Conservation (phyloP, 2,888 invertebrate species). For the Bibio marci region DNA sequence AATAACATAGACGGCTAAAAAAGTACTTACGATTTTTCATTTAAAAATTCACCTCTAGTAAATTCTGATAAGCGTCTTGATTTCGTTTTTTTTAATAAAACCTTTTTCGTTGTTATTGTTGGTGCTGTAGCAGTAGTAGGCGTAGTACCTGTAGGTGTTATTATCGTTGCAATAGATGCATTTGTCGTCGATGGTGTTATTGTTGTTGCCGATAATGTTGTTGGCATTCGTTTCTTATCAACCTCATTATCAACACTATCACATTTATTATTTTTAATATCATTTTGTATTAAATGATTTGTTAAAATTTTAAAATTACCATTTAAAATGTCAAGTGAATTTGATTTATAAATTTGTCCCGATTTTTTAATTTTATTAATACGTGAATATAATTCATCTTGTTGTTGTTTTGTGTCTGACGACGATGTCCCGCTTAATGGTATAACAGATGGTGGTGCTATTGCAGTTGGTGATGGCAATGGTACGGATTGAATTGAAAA, state of each 20-base stretch:
- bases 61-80: slow-evolving; percentile 31
- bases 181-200: neutral
- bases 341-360: slow-evolving; percentile 23
- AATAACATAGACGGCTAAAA: too few relatives aligned
- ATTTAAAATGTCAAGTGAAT: slow-evolving; percentile 23
- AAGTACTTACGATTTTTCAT: slow-evolving; percentile 31
- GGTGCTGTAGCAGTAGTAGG: too few relatives aligned
- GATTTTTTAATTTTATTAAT: slow-evolving; percentile 15
- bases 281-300: neutral
- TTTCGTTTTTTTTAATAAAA: slow-evolving; percentile 19
- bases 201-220: neutral
- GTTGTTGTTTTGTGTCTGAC: too few relatives aligned
- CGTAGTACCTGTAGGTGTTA: too few relatives aligned
- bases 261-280: neutral
- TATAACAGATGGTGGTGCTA: slow-evolving; percentile 13
- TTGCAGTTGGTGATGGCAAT: neutral
- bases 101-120: neutral
- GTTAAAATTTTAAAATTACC: slow-evolving; percentile 8
- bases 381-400: slow-evolving; percentile 26
- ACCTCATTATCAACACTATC: neutral
- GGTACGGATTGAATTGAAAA: neutral
- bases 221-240: neutral
- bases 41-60: slow-evolving; percentile 32
- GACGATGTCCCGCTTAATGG: slow-evolving; percentile 18
- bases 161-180: too few relatives aligned